Evolutionary conservation across 2,797 vertebrate species (phyloP), one percentile per base, ranked within the genome.

Genomic region (Orientallactaga sibirica): DNA sequence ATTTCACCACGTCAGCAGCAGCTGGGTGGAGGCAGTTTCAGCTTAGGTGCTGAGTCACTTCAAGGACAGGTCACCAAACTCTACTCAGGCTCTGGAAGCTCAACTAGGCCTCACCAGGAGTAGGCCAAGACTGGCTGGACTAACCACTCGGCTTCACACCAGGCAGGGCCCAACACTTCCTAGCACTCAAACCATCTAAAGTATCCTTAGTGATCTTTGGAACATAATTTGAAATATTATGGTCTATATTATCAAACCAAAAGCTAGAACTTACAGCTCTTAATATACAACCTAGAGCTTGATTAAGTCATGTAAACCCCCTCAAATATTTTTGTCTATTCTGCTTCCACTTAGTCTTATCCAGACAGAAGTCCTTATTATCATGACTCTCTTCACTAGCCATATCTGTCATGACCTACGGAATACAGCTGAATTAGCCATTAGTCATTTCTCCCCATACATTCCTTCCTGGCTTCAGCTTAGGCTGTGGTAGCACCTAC

Each of bases 181-280:
- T 16, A 58, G 16, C 55, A 58, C 55, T 12, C 16, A 58, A 16
- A 16, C 55, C 55, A 58, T 58, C 55, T 58, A 67, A 20, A 22
- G 4, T 12, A 33, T 2, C 7, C 2, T 5, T 81, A 61, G 0
- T 2, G 1, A 1, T 68, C 41, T 66, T 20, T 71, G 16, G 3
- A 66, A 2, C 68, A 43, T 9, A 41, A n/a, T 73, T 73, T 62
- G 20, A 73, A 92, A 93, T 37, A 3, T 3, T 15, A 11, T 86
- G 71, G 16, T 7, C 1, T 24, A 78, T 19, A 64, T 70, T 91
- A 79, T 83, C n/a, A 87, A 55, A 66, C 4, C 18, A 7, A 80
- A 33, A 3, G 1, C 55, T 12, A 86, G 6, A 83, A 66, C 6
- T 52, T 15, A 58, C 33, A 33, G 18, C 41, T 86, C 33, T 3